Evolutionary conservation across 2,797 vertebrate genomes (phyloP).

Genomic region (Cetoscarus ocellatus): DNA sequence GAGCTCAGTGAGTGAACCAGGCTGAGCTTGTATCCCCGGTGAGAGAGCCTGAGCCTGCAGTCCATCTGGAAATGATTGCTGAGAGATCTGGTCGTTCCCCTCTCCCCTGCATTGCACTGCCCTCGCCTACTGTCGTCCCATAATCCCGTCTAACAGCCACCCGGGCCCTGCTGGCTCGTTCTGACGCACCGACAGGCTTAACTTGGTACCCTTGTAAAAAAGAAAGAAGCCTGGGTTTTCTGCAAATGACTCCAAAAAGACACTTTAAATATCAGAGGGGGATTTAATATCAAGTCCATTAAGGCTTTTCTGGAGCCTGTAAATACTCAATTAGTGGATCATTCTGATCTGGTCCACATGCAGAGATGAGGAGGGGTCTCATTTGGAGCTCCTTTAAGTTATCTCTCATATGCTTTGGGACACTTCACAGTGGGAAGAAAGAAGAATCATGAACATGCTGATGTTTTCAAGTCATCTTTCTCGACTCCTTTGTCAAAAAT

Average conservation of each 20-base stretch:
- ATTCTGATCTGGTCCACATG: conserved; percentile 99
- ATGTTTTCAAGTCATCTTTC: conserved; percentile 42
- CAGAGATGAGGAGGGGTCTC: conserved; percentile 65
- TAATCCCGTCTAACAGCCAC: conserved; percentile 87
- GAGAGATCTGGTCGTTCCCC: conserved; percentile 82
- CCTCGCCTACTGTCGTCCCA: conserved; percentile 87
- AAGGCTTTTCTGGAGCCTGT: conserved; percentile 93
- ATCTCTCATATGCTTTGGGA: conserved; percentile 39
- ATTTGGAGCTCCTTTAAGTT: conserved; percentile 32
- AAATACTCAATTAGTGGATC: conserved; percentile 99
- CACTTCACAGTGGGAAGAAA: conserved; percentile 15
- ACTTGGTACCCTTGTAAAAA: conserved; percentile 97
- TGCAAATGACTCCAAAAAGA: conserved; percentile 89
- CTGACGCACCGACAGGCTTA: conserved; percentile 87
- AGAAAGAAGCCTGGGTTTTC: conserved; percentile 80
- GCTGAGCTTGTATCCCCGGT: conserved; percentile 70
- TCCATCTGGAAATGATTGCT: conserved; percentile 94
- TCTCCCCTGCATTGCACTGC: conserved; percentile 83
- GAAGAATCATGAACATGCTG: conserved; percentile 25
- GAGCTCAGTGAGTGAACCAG: conserved; percentile 64
- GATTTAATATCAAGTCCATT: conserved; percentile 99
- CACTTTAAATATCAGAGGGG: conserved; percentile 93
- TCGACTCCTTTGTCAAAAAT: conserved; percentile 49
- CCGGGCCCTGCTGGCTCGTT: conserved; percentile 82
- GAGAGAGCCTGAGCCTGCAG: conserved; percentile 71